A percentile compares a stretch with the other conserved stretches of the same genome.
Evolutionary conservation across 2,797 vertebrate genomes (phyloP).

Genomic region (Sebastes hubbsi): DNA sequence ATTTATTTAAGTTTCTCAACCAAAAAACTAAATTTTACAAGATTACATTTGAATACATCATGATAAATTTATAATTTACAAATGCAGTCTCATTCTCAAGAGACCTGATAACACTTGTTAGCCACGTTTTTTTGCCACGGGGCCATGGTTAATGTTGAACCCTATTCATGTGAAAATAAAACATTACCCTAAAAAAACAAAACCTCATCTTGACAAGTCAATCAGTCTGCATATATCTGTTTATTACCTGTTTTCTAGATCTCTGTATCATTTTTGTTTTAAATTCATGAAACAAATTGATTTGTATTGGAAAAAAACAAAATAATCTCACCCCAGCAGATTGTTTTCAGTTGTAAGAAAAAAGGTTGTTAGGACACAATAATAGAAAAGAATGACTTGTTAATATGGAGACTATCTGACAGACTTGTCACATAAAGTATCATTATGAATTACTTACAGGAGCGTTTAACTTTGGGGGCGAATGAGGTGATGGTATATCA

Average conservation of each 20-base stretch:
- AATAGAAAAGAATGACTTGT: neutral
- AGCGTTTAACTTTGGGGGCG: neutral
- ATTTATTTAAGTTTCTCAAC: too few species aligned
- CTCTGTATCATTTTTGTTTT: neutral
- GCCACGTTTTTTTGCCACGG: too few species aligned
- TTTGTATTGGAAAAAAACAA: neutral
- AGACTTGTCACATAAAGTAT: neutral
- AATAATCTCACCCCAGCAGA: neutral
- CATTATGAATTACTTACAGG: neutral
- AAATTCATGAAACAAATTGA: neutral
- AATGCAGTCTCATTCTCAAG: too few species aligned
- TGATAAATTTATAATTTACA: too few species aligned
- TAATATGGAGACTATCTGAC: neutral
- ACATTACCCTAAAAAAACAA: neutral
- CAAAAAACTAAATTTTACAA: too few species aligned
- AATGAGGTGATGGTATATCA: neutral
- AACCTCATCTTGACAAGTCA: neutral
- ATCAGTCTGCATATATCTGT: neutral
- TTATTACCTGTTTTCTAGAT: neutral
- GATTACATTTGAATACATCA: too few species aligned
- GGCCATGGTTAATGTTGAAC: too few species aligned
- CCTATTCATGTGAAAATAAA: neutral
- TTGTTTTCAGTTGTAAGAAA: neutral
- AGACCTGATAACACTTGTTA: fast-evolving
- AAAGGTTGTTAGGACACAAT: neutral